Percentiles rank a stretch among this genome's conserved stretches.
These are phyloP conservation scores for Steinernema feltiae DNA, from an alignment of 1,140 invertebrate genomes.

Conservation along the genomic window DNA sequence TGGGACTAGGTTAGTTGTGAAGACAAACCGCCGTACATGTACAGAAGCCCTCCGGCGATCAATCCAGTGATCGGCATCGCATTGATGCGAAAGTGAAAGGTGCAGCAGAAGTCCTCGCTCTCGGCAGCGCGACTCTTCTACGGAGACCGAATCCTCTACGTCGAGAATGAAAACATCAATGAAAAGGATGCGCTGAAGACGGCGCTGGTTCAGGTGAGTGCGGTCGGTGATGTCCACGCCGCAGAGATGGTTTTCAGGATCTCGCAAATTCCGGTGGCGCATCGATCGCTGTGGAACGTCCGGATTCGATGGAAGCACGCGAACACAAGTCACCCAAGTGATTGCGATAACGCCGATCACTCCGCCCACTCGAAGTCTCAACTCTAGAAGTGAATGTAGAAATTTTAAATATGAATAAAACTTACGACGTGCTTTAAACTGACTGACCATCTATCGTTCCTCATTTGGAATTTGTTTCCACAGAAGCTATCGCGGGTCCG, in stretches of 20 bases:
- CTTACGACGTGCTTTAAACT: background rate
- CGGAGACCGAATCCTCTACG: slow-evolving; percentile 1
- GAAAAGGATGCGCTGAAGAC: background rate
- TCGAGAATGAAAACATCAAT: background rate
- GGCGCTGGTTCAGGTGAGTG: background rate
- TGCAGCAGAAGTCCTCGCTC: background rate
- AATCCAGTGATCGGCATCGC: too few species aligned
- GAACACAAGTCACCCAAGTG: background rate
- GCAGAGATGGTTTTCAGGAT: background rate
- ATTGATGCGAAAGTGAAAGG: too few species aligned
- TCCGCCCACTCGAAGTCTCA: background rate
- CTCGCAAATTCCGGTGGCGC: background rate
- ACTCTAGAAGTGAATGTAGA: background rate
- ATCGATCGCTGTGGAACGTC: background rate
- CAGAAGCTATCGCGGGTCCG: background rate
- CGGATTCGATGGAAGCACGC: slow-evolving; percentile 2
- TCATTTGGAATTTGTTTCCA: background rate
- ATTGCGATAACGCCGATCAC: background rate
- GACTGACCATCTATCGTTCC: background rate
- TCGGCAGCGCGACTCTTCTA: background rate
- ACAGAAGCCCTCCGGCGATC: too few species aligned
- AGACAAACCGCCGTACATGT: too few species aligned
- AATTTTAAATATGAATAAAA: background rate
- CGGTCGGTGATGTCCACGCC: background rate
- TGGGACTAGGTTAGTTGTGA: too few species aligned